A percentile compares a stretch with the other conserved stretches of the same genome.
Evolutionary conservation across 2,888 invertebrate species (phyloP).

Genomic region (Prosopocoilus inquinatus): DNA sequence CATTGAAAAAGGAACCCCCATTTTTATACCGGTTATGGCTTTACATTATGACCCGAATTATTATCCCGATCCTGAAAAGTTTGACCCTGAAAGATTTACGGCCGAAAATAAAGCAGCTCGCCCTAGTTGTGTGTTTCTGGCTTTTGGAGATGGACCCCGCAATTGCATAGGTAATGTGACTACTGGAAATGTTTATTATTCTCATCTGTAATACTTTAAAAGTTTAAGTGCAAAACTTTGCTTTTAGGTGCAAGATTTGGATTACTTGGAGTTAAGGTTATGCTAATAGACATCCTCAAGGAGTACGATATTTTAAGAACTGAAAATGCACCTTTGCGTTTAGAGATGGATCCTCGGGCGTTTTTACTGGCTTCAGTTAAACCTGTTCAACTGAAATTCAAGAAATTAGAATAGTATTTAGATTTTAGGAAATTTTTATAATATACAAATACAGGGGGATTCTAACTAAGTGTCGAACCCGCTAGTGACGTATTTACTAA

Average conservation of each 20-base stretch:
- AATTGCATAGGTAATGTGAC: constrained; percentile 13
- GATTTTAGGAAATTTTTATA: too few species aligned
- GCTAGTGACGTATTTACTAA: too few species aligned
- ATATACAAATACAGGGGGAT: too few species aligned
- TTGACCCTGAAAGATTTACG: constrained; percentile 13
- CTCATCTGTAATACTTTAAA: not conserved
- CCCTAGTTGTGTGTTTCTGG: not conserved
- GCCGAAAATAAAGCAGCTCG: constrained; percentile 6
- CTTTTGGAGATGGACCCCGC: constrained; percentile 14
- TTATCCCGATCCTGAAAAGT: constrained; percentile 12
- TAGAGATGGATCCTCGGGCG: not conserved
- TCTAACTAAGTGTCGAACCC: too few species aligned
- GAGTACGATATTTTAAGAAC: not conserved
- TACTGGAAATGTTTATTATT: too few species aligned
- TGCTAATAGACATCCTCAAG: not conserved
- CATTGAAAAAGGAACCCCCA: constrained; percentile 5
- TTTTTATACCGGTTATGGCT: constrained; percentile 5
- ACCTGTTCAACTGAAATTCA: not conserved
- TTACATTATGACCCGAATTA: constrained; percentile 12
- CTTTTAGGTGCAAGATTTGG: not conserved
- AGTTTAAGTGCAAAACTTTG: not conserved
- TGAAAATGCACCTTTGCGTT: not conserved
- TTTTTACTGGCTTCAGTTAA: not conserved
- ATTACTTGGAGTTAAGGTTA: not conserved
- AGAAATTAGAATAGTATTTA: not conserved